A percentile compares a stretch with the other conserved stretches of the same genome.
phyloP scores from a whole-genome alignment of 2,113 vertebrate species.

The Entosphenus tridentatus region DNA sequence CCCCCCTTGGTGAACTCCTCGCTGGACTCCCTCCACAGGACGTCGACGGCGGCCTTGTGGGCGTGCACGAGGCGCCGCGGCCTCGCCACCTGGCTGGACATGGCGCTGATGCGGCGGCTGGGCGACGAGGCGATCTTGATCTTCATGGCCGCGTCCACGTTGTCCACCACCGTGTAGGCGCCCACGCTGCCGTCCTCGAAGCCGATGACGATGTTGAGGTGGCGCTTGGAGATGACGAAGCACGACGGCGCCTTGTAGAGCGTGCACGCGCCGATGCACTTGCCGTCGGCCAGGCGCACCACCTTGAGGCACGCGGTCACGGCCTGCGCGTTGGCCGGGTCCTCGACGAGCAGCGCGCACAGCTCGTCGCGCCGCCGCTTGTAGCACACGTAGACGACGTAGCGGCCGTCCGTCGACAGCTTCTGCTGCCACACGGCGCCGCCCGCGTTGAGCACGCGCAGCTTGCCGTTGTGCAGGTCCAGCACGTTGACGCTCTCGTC shows the following conservation, averaged over 20 bases:
- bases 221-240: slow-evolving; percentile 68
- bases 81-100: slow-evolving; percentile 45
- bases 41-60: slow-evolving; percentile 73
- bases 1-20: slow-evolving; percentile 38
- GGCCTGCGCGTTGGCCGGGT: not conserved
- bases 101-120: slow-evolving; percentile 90
- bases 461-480: slow-evolving; percentile 72
- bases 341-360: slow-evolving; percentile 37
- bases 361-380: slow-evolving; percentile 62
- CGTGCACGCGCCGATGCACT: slow-evolving; percentile 89
- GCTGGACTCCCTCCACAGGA: slow-evolving; percentile 80
- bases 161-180: slow-evolving; percentile 88
- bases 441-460: slow-evolving; percentile 58
- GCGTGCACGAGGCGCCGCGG: slow-evolving; percentile 63
- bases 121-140: slow-evolving; percentile 98
- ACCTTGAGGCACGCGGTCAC: slow-evolving; percentile 55
- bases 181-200: slow-evolving; percentile 94
- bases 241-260: slow-evolving; percentile 91
- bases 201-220: slow-evolving; percentile 81
- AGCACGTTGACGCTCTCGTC: slow-evolving; percentile 87
- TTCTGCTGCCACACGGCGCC: slow-evolving; percentile 79
- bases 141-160: slow-evolving; percentile 79
- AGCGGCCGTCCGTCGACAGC: slow-evolving; percentile 73
- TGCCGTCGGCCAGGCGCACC: slow-evolving; percentile 85
- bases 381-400: slow-evolving; percentile 88